These are phyloP conservation scores for Panorpa germanica DNA, from an alignment of 2,888 invertebrate species.

Conservation along the genomic window DNA sequence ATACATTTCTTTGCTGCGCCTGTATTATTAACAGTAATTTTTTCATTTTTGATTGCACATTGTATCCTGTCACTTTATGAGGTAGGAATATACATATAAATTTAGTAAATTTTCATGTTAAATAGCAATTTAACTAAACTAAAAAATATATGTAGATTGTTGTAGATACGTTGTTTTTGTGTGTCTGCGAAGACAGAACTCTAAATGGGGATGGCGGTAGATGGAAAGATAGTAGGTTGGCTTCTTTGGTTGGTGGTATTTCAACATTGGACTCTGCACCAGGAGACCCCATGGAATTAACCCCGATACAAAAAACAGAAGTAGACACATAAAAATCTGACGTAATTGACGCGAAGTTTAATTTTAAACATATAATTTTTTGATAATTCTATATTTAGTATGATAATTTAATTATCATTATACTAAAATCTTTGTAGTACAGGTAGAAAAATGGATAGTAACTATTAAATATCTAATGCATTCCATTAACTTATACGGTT, in stretches of 20 bases:
- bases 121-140: not conserved
- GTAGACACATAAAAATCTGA: too few relatives aligned
- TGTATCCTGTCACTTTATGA: constrained; percentile 86
- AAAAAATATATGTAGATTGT: constrained; percentile 51
- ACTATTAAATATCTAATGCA: too few relatives aligned
- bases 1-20: constrained; percentile 75
- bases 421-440: too few relatives aligned
- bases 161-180: constrained; percentile 82
- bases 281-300: too few relatives aligned
- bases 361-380: too few relatives aligned
- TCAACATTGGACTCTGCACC: too few relatives aligned
- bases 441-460: too few relatives aligned
- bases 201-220: constrained; percentile 55
- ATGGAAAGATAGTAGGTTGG: constrained; percentile 37
- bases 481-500: too few relatives aligned
- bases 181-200: constrained; percentile 83
- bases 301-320: too few relatives aligned
- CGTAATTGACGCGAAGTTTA: too few relatives aligned
- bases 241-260: constrained; percentile 34
- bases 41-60: constrained; percentile 83
- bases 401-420: too few relatives aligned
- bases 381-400: too few relatives aligned
- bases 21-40: constrained; percentile 64
- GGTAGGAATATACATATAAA: constrained; percentile 27
- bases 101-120: not conserved